These are phyloP conservation scores for Drosophila borealis DNA, from an alignment of 2,888 invertebrate species.

Conservation along the genomic window DNA sequence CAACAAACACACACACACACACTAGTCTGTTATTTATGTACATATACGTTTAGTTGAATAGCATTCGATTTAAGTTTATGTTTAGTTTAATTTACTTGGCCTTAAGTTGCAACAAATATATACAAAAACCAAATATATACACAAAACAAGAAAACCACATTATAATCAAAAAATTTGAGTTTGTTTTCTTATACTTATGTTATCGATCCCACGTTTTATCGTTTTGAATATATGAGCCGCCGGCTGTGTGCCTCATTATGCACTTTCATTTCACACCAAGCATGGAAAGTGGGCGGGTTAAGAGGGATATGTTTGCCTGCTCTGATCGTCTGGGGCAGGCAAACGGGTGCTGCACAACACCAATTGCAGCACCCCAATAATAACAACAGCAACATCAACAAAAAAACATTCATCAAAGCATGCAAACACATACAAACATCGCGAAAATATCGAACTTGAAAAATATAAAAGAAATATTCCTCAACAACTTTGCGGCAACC, in stretches of 20 bases:
- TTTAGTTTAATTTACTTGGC: conserved; percentile 76
- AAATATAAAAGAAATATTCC: conserved; percentile 53
- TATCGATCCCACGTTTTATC: conserved; percentile 2
- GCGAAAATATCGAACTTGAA: conserved; percentile 27
- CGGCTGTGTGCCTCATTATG: conserved; percentile 28
- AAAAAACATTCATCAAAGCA: conserved; percentile 49
- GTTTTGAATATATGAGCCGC: not conserved
- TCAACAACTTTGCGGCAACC: conserved; percentile 50
- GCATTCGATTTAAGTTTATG: conserved; percentile 63
- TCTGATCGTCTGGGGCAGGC: conserved; percentile 50
- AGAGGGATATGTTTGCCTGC: conserved; percentile 81
- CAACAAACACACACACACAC: conserved; percentile 53
- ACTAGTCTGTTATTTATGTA: conserved; percentile 81
- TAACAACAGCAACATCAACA: conserved; percentile 43
- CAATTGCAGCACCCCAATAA: conserved; percentile 29
- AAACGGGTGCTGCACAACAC: conserved; percentile 53
- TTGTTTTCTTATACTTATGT: conserved; percentile 37
- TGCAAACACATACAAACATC: conserved; percentile 47
- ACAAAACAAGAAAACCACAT: conserved; percentile 42
- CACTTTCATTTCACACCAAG: conserved; percentile 66
- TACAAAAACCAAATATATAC: conserved; percentile 46
- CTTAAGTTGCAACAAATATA: conserved; percentile 73
- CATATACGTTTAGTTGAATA: conserved; percentile 60
- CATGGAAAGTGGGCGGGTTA: conserved; percentile 83
- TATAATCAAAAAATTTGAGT: conserved; percentile 38